Percentiles rank a stretch among this genome's conserved stretches.
phyloP scores from a whole-genome alignment of 2,113 vertebrate genomes.

The Eidolon helvum region DNA sequence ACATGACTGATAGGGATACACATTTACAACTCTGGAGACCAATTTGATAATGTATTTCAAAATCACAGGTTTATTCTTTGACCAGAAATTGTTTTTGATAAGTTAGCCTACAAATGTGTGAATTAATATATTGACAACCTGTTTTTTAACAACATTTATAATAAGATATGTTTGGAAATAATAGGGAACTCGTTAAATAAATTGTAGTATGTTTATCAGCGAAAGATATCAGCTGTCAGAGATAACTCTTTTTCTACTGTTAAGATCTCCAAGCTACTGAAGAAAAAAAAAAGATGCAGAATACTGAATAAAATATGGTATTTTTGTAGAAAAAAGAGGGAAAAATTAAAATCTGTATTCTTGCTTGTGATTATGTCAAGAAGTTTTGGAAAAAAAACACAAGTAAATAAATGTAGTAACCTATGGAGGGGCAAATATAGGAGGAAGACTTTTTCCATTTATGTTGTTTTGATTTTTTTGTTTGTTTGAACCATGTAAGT shows the following conservation, averaged over 20 bases:
- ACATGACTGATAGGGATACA: background rate
- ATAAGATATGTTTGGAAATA: background rate
- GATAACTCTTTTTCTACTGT: background rate
- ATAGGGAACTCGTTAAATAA: background rate
- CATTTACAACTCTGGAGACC: background rate
- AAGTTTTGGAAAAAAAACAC: background rate
- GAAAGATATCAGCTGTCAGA: background rate
- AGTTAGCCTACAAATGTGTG: background rate
- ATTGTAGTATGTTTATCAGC: background rate
- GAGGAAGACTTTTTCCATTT: background rate
- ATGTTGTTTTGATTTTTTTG: background rate
- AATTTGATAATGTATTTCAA: background rate
- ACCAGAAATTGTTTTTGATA: background rate
- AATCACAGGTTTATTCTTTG: background rate
- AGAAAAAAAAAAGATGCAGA: background rate
- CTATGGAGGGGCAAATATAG: background rate
- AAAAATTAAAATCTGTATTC: background rate
- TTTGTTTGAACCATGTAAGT: background rate
- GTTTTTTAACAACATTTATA: background rate
- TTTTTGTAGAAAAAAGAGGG: background rate
- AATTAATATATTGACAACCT: background rate
- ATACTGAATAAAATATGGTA: background rate
- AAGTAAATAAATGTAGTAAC: background rate
- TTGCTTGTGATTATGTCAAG: background rate
- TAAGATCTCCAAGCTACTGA: background rate